A percentile compares a stretch with the other conserved stretches of the same genome.
Evolutionary conservation across 1,140 invertebrate genomes (phyloP).

Genomic region (Cotesia chilonis): DNA sequence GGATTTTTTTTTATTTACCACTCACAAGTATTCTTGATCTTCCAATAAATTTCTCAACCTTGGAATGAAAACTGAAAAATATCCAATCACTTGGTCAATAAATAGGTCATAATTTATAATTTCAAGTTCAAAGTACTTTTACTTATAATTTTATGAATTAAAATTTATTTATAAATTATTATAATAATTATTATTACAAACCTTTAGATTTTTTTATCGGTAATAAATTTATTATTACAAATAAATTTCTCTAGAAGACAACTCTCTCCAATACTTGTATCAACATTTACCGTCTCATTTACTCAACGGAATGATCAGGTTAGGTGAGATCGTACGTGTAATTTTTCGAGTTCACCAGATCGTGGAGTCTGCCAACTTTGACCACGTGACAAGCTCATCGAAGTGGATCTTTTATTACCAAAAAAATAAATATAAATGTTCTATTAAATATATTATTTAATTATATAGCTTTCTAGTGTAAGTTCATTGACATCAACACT

Average conservation of each 20-base stretch:
- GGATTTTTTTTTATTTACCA: no score
- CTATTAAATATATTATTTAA: no score
- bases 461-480: no score
- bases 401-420: not conserved
- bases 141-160: not conserved
- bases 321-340: slow-evolving; percentile 11
- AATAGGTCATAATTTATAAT: no score
- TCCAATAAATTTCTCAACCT: no score
- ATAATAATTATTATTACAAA: not conserved
- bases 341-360: not conserved
- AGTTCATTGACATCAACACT: no score
- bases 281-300: not conserved
- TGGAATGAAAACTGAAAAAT: no score
- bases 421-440: not conserved
- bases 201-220: slow-evolving; percentile 4
- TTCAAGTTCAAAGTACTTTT: not conserved
- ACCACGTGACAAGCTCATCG: slow-evolving; percentile 16
- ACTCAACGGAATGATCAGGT: slow-evolving; percentile 3
- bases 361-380: slow-evolving; percentile 5
- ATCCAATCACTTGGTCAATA: no score
- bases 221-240: not conserved
- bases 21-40: no score
- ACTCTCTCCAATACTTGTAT: not conserved
- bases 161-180: slow-evolving; percentile 1
- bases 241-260: not conserved